These are phyloP conservation scores for Cryptosula pallasiana DNA, from an alignment of 2,888 invertebrate genomes.

Conservation along the genomic window DNA sequence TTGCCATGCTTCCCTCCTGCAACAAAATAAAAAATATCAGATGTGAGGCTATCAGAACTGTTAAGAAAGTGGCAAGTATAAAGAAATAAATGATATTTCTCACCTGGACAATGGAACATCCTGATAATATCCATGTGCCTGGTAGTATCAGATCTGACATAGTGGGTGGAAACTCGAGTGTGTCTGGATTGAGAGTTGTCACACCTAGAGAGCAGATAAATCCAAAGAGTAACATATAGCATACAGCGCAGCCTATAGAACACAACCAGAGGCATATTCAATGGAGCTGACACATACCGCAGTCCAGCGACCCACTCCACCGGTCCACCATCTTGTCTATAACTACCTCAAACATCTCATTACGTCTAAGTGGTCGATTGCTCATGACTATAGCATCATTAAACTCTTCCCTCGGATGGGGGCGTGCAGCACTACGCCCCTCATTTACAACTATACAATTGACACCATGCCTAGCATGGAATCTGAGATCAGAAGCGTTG, in stretches of 20 bases:
- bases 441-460: constrained; percentile 80
- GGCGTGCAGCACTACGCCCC: constrained; percentile 77
- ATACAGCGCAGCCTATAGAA: no score
- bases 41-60: background rate
- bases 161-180: constrained; percentile 78
- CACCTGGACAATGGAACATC: constrained; percentile 20
- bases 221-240: background rate
- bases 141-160: constrained; percentile 72
- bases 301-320: constrained; percentile 89
- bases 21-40: background rate
- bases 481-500: constrained; percentile 61
- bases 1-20: constrained; percentile 77
- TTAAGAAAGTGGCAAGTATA: no score
- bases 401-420: constrained; percentile 83
- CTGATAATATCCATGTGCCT: constrained; percentile 3
- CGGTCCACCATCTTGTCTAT: constrained; percentile 85
- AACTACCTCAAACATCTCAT: constrained; percentile 84
- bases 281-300: no score
- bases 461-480: constrained; percentile 82
- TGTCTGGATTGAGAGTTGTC: constrained; percentile 82
- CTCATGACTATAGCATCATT: constrained; percentile 91
- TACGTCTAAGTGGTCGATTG: constrained; percentile 77
- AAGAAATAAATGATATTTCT: background rate
- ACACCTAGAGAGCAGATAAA: constrained; percentile 61
- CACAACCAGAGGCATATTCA: no score